phyloP scores from a whole-genome alignment of 2,113 vertebrate species.

The Tympanuchus pallidicinctus region DNA sequence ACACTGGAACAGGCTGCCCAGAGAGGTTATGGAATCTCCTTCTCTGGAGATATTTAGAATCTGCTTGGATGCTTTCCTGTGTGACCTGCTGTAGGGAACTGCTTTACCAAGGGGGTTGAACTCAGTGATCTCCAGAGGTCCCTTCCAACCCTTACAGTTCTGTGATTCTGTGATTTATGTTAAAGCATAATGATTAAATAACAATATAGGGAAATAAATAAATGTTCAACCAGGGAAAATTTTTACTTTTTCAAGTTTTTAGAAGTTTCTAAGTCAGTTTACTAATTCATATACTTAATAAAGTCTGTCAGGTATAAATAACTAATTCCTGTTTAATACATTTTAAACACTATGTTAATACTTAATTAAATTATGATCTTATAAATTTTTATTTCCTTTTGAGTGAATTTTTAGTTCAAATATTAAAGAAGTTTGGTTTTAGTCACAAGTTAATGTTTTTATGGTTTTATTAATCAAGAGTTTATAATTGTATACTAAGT shows the following conservation, averaged over 20 bases:
- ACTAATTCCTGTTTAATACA: background rate
- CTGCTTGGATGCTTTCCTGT: no score
- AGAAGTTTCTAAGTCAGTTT: background rate
- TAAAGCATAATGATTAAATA: background rate
- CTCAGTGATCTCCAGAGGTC: no score
- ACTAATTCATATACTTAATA: background rate
- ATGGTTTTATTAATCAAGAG: background rate
- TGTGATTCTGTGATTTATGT: background rate
- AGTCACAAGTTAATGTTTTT: background rate
- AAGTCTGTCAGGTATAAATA: background rate
- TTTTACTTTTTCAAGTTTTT: background rate
- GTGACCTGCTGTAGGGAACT: no score
- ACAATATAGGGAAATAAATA: background rate
- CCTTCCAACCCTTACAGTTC: no score
- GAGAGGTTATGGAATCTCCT: no score
- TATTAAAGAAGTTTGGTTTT: background rate
- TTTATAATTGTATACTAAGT: background rate
- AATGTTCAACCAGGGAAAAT: background rate
- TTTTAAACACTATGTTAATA: background rate
- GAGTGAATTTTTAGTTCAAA: background rate
- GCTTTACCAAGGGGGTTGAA: no score
- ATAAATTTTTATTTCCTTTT: background rate
- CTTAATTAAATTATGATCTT: background rate
- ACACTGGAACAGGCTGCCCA: no score
- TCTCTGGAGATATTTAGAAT: no score